Evolutionary conservation across 2,888 invertebrate species (phyloP).

Genomic region (Anaspis maculata): DNA sequence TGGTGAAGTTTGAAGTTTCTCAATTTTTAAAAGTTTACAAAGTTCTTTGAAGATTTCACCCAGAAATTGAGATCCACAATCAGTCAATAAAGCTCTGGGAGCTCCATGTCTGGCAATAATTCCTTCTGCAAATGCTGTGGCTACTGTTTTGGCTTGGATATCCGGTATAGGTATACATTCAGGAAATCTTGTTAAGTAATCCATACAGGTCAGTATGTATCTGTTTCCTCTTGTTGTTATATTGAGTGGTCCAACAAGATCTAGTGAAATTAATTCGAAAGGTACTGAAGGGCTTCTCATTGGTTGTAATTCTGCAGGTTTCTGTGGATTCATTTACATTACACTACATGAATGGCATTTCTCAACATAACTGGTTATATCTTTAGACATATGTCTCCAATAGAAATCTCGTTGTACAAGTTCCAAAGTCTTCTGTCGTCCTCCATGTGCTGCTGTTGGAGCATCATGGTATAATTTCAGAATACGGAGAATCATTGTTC

Average conservation of each 20-base stretch:
- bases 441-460: too few species aligned
- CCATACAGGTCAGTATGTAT: too few species aligned
- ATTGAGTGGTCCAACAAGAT: conserved; percentile 25
- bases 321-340: conserved; percentile 20
- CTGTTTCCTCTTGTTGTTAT: conserved; percentile 18
- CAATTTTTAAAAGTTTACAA: too few species aligned
- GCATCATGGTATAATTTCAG: background rate
- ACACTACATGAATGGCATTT: conserved; percentile 23
- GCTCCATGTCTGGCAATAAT: too few species aligned
- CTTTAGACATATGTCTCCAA: conserved; percentile 20
- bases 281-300: conserved; percentile 15
- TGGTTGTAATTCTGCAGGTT: conserved; percentile 17
- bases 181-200: conserved; percentile 22
- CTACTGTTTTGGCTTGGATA: conserved; percentile 22
- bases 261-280: conserved; percentile 21
- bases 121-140: conserved; percentile 19
- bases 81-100: too few species aligned
- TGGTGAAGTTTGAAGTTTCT: conserved; percentile 6
- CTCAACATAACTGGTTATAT: conserved; percentile 19
- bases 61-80: conserved; percentile 24
- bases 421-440: conserved; percentile 22
- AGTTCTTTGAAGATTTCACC: too few species aligned
- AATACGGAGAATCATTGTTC: background rate
- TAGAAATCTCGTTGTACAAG: conserved; percentile 18
- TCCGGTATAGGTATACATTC: conserved; percentile 26